Evolutionary conservation across 23 tunicate genomes (phyloP), one percentile per base, ranked within the genome.

Genomic region (Clavelina lepadiformis): DNA sequence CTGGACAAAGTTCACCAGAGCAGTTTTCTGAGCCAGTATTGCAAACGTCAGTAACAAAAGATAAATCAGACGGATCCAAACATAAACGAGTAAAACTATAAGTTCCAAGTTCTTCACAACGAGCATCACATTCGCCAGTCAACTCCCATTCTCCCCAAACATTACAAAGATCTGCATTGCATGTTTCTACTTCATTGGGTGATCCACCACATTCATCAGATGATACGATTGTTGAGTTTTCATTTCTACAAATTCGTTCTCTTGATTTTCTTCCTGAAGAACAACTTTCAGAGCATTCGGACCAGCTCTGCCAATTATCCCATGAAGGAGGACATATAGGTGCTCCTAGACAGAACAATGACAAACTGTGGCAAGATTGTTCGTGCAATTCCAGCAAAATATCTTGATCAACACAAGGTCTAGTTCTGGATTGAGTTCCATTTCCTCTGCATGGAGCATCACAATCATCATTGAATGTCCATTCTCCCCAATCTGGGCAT

Each of bases 241-340:
- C 75, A 44, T 53, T 52, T 23, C 32, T 27, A 69, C 75, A 69
- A 5, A 25, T 29, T 32, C 75, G 33, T 32, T 33, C 51, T 32
- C 75, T 53, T 23, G 15, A 23, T 69, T 44, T 69, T 7, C 32
- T 25, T 3, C 75, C 75, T 18, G 62, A 45, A 7, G 63, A 24
- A 30, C 75, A 69, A 18, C 45, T 21, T 52, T 52, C 63, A 22
- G 75, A 69, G 28, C 75, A 69, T 1, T 1, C 2, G 3, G 75
- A 69, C 61, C 61, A 69, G 33, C 20, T 38, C 7, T 33, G 46
- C 75, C 75, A 69, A 3, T 52, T 46, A 28, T 24, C 30, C 75
- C 75, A 69, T 51, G 31, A 29, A 22, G 75, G 75, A 18, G 75
- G 75, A 20, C 75, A 69, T 27, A 50, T 53, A 1, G 75, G 75